phyloP scores from a whole-genome alignment of 2,113 vertebrate genomes.

The Origma solitaria region DNA sequence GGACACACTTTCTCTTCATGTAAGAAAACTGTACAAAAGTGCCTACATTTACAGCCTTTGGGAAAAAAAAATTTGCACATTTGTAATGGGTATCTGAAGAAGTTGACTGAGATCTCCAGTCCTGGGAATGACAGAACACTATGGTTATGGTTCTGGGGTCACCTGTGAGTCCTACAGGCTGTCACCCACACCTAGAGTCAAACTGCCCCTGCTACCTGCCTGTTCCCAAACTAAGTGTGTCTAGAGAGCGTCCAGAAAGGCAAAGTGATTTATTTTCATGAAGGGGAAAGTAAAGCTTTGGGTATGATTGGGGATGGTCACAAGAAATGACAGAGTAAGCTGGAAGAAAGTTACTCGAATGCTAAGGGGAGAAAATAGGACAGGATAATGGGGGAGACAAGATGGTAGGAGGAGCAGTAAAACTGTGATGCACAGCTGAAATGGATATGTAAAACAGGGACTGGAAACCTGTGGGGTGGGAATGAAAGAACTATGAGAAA shows the following conservation, averaged over 20 bases:
- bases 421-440: background rate
- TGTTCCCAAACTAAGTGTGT: background rate
- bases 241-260: background rate
- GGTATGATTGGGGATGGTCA: background rate
- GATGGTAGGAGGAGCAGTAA: background rate
- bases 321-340: background rate
- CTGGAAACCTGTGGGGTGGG: background rate
- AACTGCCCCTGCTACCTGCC: background rate
- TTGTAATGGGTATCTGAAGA: background rate
- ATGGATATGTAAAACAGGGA: background rate
- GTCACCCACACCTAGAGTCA: background rate
- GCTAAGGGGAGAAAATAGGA: background rate
- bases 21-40: background rate
- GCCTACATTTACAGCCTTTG: background rate
- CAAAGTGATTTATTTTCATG: background rate
- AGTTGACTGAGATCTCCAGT: background rate
- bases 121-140: background rate
- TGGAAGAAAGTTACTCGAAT: background rate
- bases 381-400: background rate
- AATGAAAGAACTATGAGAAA: background rate
- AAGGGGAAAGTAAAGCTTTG: background rate
- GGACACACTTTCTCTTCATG: background rate
- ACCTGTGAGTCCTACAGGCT: rapidly evolving
- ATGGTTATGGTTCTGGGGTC: background rate
- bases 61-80: background rate